phyloP scores from a whole-genome alignment of 2,888 invertebrate genomes.

The Pristionchus arcanus region DNA sequence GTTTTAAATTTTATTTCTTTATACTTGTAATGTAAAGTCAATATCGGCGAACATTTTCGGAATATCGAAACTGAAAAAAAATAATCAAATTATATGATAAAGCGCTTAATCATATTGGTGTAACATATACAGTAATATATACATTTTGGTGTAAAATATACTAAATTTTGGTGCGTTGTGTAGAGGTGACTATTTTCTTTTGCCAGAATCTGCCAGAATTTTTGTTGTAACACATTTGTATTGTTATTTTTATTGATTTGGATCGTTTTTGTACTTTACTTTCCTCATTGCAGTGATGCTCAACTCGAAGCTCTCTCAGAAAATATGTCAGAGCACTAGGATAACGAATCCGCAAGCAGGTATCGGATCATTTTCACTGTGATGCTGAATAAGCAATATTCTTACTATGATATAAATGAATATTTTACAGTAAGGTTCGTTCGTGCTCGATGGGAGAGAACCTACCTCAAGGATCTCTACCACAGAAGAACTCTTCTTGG shows the following conservation, averaged over 20 bases:
- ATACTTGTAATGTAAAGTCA: not conserved
- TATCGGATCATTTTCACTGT: not conserved
- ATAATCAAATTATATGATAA: not conserved
- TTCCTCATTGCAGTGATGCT: constrained; percentile 34
- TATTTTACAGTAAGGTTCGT: constrained; percentile 62
- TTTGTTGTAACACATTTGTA: not conserved
- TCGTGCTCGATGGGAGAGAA: constrained; percentile 73
- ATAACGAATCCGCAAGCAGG: constrained; percentile 35
- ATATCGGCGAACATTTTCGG: not conserved
- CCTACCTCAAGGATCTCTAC: constrained; percentile 77
- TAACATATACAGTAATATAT: not conserved
- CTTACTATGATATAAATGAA: not conserved
- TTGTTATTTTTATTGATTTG: not conserved
- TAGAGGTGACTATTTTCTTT: not conserved
- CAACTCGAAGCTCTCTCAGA: constrained; percentile 52
- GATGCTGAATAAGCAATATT: not conserved
- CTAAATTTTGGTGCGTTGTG: not conserved
- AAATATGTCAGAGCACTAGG: constrained; percentile 48
- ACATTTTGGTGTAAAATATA: not conserved
- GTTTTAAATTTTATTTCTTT: not conserved
- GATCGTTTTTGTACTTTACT: not conserved
- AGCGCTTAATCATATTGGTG: not conserved
- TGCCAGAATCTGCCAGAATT: not conserved
- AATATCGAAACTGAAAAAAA: not conserved
- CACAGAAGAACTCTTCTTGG: constrained; percentile 74